Base-by-base conservation (phyloP, 2,888 invertebrate species). In the Chymomyza caudatula region DNA sequence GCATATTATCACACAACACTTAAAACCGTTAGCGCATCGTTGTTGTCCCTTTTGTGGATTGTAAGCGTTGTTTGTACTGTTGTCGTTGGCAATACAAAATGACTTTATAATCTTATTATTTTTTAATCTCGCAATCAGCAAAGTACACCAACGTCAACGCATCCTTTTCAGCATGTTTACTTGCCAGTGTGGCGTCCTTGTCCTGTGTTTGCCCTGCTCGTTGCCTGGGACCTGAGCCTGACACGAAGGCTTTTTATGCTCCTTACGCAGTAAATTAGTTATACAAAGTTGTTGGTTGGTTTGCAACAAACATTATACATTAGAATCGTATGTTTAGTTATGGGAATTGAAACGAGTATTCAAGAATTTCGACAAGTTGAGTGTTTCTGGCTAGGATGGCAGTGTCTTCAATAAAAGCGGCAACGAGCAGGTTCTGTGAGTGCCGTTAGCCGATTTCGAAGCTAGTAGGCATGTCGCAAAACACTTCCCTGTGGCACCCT, bases 31-130 rank as follows among this genome's bases (percentile, higher is more conserved):
- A 11, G 29, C 29, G 29, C n/a, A n/a, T n/a, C n/a, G n/a, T n/a
- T n/a, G n/a, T n/a, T n/a, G n/a, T 37, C 1, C 29, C 3, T 37
- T 37, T 37, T 11, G 29, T 13, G 3, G 29, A 37, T 37, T 37
- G 29, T 37, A 37, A 37, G 11, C 11, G 29, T 37, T 37, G 29
- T 37, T 37, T 37, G 29, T 37, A 11, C 11, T 37, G 29, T 37
- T 11, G 11, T 37, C 29, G 29, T 37, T 37, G 29, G 29, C 29
- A 37, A 58, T 53, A 57, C 64, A 59, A 70, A 70, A 65, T 70
- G 71, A 71, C 62, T 71, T 71, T 66, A 71, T 70, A 70, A 66
- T 70, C 70, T 66, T 60, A 66, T 70, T 70, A 70, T 61, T 71
- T 66, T 70, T 70, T 66, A 71, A 70, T 70, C 71, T 71, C 22